phyloP scores from a whole-genome alignment of 2,113 vertebrate genomes.

The Myotis davidii region DNA sequence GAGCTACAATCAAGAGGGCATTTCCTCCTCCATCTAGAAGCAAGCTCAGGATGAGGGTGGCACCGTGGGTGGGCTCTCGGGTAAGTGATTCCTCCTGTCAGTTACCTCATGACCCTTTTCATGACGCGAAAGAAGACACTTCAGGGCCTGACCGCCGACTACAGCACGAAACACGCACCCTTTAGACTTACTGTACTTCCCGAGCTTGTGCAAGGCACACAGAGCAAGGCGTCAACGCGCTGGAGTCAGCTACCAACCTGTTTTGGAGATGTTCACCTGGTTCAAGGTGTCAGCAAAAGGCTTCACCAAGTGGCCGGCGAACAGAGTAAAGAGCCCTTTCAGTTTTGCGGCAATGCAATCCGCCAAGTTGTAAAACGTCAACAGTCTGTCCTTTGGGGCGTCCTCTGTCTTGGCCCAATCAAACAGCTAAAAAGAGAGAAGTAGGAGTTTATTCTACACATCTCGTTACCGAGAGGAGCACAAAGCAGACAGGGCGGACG shows the following conservation, averaged over 20 bases:
- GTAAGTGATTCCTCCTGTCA: not conserved
- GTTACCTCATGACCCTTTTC: not conserved
- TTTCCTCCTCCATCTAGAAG: not conserved
- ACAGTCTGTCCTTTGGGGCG: conserved; percentile 87
- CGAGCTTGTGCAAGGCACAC: not conserved
- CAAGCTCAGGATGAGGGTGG: not conserved
- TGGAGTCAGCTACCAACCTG: conserved; percentile 84
- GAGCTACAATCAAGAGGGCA: not conserved
- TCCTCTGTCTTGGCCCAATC: conserved; percentile 93
- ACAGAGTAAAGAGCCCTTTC: conserved; percentile 95
- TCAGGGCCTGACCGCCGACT: not conserved
- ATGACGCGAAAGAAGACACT: not conserved
- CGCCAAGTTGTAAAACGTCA: conserved; percentile 93
- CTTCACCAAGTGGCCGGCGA: conserved; percentile 95
- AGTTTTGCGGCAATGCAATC: conserved; percentile 91
- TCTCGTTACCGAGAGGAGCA: not conserved
- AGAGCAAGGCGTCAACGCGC: not conserved
- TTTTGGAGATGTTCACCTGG: conserved; percentile 87
- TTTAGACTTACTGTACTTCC: not conserved
- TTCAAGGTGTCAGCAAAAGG: conserved; percentile 90
- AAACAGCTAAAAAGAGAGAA: conserved; percentile 87
- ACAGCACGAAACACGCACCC: not conserved
- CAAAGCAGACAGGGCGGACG: not conserved
- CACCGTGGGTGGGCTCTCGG: not conserved
- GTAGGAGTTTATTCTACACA: not conserved